phyloP scores from a whole-genome alignment of 2,888 invertebrate genomes.

The Hydrotaea diabolus region DNA sequence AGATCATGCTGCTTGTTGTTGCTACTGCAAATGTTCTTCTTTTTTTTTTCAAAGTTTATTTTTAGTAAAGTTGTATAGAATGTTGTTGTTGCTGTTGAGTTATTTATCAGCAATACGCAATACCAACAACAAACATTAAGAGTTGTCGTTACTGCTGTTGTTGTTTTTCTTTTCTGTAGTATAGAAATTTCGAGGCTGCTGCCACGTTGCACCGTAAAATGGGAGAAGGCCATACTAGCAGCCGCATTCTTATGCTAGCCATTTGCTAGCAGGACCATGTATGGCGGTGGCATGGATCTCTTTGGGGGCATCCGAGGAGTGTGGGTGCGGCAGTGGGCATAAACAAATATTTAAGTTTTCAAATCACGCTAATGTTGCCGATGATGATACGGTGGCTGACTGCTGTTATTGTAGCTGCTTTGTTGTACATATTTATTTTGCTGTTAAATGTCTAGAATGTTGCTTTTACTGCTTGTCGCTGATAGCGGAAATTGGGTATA shows the following conservation, averaged over 20 bases:
- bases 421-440: background rate
- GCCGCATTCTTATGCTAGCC: background rate
- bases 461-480: background rate
- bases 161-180: background rate
- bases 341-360: slow-evolving; percentile 10
- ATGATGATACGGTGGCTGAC: background rate
- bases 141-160: background rate
- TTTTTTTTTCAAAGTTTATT: slow-evolving; percentile 53
- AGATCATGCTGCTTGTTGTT: background rate
- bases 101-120: slow-evolving; percentile 43
- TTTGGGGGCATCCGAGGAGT: background rate
- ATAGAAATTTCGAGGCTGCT: slow-evolving; percentile 52
- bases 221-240: slow-evolving; percentile 55
- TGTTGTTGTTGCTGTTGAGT: slow-evolving; percentile 19
- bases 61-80: slow-evolving; percentile 53
- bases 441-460: background rate
- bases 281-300: background rate
- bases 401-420: background rate
- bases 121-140: background rate
- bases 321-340: background rate
- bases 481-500: background rate
- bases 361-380: background rate
- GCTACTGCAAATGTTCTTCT: slow-evolving; percentile 39
- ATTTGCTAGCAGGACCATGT: slow-evolving; percentile 1
- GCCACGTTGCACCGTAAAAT: slow-evolving; percentile 47